Evolutionary conservation across 1,140 invertebrate species (phyloP).

Genomic region (Portunus trituberculatus): DNA sequence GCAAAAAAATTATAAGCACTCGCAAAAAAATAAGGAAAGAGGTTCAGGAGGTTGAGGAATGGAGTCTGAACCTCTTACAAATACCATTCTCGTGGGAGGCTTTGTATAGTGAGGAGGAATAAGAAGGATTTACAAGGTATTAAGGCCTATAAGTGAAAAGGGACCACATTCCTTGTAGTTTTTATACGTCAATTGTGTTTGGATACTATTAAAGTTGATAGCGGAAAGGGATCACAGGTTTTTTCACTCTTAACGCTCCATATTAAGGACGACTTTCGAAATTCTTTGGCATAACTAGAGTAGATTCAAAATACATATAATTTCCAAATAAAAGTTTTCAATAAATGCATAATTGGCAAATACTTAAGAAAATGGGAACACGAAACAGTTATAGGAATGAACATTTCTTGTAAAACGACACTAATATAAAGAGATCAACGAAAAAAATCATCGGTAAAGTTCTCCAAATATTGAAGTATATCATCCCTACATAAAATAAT

Average conservation of each 20-base stretch:
- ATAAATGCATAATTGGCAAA: too few species aligned
- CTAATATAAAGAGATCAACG: too few species aligned
- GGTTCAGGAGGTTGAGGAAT: background rate
- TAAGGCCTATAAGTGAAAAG: background rate
- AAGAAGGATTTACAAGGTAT: conserved; percentile 35
- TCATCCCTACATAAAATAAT: too few species aligned
- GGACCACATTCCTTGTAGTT: background rate
- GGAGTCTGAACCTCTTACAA: background rate
- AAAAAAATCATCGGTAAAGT: too few species aligned
- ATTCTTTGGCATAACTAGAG: background rate
- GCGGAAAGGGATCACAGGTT: background rate
- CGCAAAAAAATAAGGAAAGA: background rate
- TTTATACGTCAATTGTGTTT: background rate
- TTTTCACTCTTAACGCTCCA: background rate
- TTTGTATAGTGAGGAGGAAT: background rate
- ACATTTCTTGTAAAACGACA: too few species aligned
- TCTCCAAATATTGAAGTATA: too few species aligned
- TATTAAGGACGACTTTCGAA: background rate
- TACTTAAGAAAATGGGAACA: too few species aligned
- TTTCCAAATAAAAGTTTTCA: too few species aligned
- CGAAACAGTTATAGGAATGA: too few species aligned
- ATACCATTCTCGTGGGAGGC: background rate
- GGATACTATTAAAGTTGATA: background rate
- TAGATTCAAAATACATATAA: too few species aligned
- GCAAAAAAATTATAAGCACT: background rate